A percentile compares a stretch with the other conserved stretches of the same genome.
phyloP scores from a whole-genome alignment of 1,140 invertebrate species.

The Epicauta chinensis region DNA sequence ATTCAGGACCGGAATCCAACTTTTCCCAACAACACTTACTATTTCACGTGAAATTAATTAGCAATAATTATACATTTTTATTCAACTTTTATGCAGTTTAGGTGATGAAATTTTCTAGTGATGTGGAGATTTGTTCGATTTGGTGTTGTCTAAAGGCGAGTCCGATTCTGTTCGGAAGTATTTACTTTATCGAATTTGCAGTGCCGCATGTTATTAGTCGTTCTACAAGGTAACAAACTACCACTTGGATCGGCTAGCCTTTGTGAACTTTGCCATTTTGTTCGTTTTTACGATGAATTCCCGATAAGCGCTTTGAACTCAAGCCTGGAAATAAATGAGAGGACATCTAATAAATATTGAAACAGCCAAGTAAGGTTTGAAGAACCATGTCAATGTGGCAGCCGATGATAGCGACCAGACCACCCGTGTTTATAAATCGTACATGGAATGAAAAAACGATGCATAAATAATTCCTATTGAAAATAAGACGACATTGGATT shows the following conservation, averaged over 20 bases:
- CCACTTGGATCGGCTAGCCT: constrained; percentile 16
- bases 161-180: constrained; percentile 1
- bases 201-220: constrained; percentile 24
- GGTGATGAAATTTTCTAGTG: too few relatives aligned
- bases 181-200: constrained; percentile 24
- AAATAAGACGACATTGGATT: too few relatives aligned
- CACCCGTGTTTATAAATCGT: constrained; percentile 21
- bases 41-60: too few relatives aligned
- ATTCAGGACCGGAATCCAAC: constrained; percentile 10
- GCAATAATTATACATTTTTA: too few relatives aligned
- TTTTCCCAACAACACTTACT: not conserved
- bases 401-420: constrained; percentile 15
- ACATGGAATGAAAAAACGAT: constrained; percentile 10
- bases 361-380: constrained; percentile 29
- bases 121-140: too few relatives aligned
- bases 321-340: constrained; percentile 23
- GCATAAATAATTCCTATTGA: constrained; percentile 11
- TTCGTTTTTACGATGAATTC: constrained; percentile 19
- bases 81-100: too few relatives aligned
- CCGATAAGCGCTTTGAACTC: constrained; percentile 20
- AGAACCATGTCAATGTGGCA: constrained; percentile 29
- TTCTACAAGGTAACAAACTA: constrained; percentile 24
- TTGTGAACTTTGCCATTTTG: constrained; percentile 19
- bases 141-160: too few relatives aligned
- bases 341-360: constrained; percentile 30